A percentile compares a stretch with the other conserved stretches of the same genome.
These are phyloP conservation scores for Halichoerus grypus DNA, from an alignment of 2,113 vertebrate species.

Conservation along the genomic window DNA sequence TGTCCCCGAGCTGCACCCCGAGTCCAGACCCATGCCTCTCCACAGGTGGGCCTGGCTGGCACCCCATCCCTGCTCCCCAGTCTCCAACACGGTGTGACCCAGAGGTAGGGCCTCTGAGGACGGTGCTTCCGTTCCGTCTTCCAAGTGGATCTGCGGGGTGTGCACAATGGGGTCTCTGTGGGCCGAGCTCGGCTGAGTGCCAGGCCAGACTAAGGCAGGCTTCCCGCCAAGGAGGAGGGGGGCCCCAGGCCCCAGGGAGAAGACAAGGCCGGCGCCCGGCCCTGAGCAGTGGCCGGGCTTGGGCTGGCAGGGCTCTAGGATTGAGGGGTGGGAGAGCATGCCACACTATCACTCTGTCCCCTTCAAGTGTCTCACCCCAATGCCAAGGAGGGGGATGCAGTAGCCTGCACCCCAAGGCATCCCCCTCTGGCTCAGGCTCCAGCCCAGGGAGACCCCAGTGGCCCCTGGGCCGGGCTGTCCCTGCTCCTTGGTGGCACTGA, in stretches of 20 bases:
- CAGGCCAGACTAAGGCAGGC: constrained; percentile 92
- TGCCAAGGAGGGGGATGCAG: neutral
- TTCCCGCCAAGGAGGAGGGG: constrained; percentile 87
- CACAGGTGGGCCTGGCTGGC: neutral
- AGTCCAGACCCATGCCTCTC: neutral
- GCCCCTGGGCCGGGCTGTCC: neutral
- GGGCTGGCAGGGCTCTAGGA: constrained; percentile 12
- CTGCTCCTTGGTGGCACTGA: neutral
- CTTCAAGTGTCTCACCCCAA: neutral
- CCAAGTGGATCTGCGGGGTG: constrained; percentile 90
- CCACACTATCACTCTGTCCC: fast-evolving
- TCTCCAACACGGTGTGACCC: neutral
- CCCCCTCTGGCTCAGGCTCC: fast-evolving
- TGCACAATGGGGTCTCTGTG: constrained; percentile 95
- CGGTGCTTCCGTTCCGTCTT: constrained; percentile 88
- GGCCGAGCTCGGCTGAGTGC: constrained; percentile 86
- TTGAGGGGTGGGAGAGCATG: neutral
- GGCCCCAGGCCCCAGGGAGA: neutral
- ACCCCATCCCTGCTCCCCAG: neutral
- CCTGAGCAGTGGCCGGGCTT: constrained; percentile 56
- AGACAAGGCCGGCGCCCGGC: neutral
- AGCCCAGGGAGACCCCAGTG: neutral
- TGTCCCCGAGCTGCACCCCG: fast-evolving
- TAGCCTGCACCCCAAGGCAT: neutral
- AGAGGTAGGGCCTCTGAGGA: constrained; percentile 70